phyloP scores from a whole-genome alignment of 2,113 vertebrate species.

The Oenanthe oenanthe region DNA sequence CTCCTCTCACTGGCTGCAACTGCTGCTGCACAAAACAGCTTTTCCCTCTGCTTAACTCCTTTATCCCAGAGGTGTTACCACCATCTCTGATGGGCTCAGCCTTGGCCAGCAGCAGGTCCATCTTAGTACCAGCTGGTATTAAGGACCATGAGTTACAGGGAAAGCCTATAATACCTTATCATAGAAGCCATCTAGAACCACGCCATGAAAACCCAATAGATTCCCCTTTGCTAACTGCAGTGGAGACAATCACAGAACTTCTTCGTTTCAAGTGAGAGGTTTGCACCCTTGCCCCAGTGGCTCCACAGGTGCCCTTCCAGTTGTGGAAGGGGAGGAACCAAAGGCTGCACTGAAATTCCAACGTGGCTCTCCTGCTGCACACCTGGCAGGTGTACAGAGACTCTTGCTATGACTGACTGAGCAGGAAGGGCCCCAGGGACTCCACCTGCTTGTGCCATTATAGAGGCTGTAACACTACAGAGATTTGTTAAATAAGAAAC shows the following conservation, averaged over 20 bases:
- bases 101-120: not conserved
- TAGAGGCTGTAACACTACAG: not conserved
- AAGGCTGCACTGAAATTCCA: not conserved
- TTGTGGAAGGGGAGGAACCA: not conserved
- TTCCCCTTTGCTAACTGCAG: not conserved
- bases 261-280: not conserved
- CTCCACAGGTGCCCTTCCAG: not conserved
- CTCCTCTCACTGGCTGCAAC: not conserved
- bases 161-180: not conserved
- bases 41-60: not conserved
- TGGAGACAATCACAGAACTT: not conserved
- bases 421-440: not conserved
- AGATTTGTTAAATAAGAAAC: not conserved
- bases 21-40: not conserved
- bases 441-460: not conserved
- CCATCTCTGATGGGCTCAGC: not conserved
- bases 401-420: rapidly evolving
- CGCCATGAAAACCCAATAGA: not conserved
- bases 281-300: not conserved
- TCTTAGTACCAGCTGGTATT: not conserved
- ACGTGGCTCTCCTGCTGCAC: not conserved
- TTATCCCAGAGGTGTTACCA: not conserved
- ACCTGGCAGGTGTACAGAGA: not conserved
- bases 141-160: not conserved
- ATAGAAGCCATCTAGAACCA: not conserved